These are phyloP conservation scores for Actenoides hombroni DNA, from an alignment of 2,113 vertebrate species.

Conservation along the genomic window DNA sequence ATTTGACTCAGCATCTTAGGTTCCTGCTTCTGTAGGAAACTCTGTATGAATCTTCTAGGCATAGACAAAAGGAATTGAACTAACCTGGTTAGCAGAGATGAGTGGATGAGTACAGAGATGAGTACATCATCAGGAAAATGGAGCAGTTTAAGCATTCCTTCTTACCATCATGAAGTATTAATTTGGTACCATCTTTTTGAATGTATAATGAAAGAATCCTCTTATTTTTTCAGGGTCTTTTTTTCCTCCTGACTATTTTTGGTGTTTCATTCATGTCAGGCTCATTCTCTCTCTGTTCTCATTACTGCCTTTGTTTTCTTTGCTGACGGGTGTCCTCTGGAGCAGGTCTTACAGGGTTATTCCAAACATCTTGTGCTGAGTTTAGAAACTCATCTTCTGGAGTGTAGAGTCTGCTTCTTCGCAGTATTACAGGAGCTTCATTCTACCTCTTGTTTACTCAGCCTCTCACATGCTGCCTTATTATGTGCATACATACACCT, in stretches of 20 bases:
- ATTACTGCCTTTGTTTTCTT: neutral
- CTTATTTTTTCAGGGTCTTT: neutral
- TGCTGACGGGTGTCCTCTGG: neutral
- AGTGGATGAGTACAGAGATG: neutral
- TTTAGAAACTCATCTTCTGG: neutral
- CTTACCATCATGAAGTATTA: neutral
- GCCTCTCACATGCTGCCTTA: neutral
- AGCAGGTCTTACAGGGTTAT: neutral
- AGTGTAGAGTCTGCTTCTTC: neutral
- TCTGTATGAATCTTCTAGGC: neutral
- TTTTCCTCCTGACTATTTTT: neutral
- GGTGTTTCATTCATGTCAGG: neutral
- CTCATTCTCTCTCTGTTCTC: neutral
- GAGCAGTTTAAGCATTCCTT: neutral
- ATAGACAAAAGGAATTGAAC: neutral
- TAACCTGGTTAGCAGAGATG: neutral
- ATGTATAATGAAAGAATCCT: neutral
- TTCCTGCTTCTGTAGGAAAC: neutral
- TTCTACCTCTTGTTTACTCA: neutral
- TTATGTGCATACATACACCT: neutral
- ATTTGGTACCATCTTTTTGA: rapidly evolving
- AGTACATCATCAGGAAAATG: neutral
- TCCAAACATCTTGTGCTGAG: neutral
- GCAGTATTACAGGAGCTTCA: neutral
- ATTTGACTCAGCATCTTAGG: neutral